Percentiles rank a stretch among this genome's conserved stretches.
Conservation (phyloP, 2,113 vertebrate genomes). For the Etheostoma spectabile region DNA sequence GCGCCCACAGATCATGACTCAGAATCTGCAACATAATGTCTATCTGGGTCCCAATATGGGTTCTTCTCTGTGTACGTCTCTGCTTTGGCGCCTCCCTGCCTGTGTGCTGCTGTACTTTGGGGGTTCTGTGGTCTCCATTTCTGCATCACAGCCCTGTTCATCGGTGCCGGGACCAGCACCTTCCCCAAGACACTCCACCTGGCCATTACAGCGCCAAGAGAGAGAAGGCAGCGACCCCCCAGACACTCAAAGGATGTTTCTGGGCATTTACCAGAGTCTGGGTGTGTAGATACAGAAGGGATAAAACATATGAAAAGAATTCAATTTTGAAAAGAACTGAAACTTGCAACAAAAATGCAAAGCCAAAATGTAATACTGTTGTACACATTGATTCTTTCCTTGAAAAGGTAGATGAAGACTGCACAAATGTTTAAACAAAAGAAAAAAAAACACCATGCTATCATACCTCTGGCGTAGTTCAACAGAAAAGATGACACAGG, state of each 20-base stretch:
- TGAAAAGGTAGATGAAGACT: too few species aligned
- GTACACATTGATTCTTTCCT: too few species aligned
- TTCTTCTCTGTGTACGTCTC: too few species aligned
- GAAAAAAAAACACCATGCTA: fast-evolving
- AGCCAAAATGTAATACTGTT: too few species aligned
- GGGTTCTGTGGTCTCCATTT: background rate
- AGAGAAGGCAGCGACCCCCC: constrained; percentile 80
- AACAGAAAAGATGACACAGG: constrained; percentile 80
- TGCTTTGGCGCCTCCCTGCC: background rate
- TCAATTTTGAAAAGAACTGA: fast-evolving
- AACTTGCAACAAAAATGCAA: background rate
- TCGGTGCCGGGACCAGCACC: constrained; percentile 78
- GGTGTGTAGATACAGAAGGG: background rate
- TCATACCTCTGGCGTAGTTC: constrained; percentile 81
- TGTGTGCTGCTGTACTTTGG: background rate
- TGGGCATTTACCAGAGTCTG: constrained; percentile 74
- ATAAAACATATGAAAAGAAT: background rate
- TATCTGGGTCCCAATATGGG: background rate
- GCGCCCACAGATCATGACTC: constrained; percentile 42
- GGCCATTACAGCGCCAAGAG: constrained; percentile 86
- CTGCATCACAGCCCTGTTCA: constrained; percentile 71
- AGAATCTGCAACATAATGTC: background rate
- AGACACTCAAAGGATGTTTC: constrained; percentile 72
- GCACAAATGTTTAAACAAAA: background rate
- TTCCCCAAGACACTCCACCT: constrained; percentile 83